Percentiles rank a stretch among this genome's conserved stretches.
Evolutionary conservation across 2,113 vertebrate genomes (phyloP).

Genomic region (Lates calcarifer): DNA sequence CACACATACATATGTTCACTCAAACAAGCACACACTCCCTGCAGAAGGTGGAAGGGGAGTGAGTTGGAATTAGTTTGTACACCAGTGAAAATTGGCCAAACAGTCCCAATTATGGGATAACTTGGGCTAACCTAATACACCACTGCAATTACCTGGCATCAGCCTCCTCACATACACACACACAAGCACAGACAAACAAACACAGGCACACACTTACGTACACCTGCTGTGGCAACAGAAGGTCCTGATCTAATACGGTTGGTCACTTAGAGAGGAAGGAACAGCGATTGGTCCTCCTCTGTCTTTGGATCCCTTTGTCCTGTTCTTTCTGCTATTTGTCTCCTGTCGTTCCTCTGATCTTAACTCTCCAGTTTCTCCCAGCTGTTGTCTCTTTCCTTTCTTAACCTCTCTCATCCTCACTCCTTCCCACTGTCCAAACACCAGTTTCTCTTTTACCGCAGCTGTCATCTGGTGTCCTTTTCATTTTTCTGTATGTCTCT

Average conservation of each 20-base stretch:
- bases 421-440: constrained; percentile 20
- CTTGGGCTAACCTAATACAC: constrained; percentile 84
- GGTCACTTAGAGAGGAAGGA: constrained; percentile 79
- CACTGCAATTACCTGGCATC: constrained; percentile 86
- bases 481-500: background rate
- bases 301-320: constrained; percentile 71
- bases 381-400: constrained; percentile 42
- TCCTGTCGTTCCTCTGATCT: constrained; percentile 63
- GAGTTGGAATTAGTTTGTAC: constrained; percentile 85
- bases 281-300: constrained; percentile 75
- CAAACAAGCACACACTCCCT: constrained; percentile 42
- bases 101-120: constrained; percentile 86
- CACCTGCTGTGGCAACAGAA: constrained; percentile 81
- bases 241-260: constrained; percentile 81
- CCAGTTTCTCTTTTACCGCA: constrained; percentile 21
- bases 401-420: constrained; percentile 26
- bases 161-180: constrained; percentile 49
- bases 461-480: constrained; percentile 22
- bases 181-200: constrained; percentile 53
- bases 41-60: constrained; percentile 64
- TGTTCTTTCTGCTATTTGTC: constrained; percentile 69
- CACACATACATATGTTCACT: constrained; percentile 38
- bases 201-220: constrained; percentile 63
- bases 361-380: constrained; percentile 39
- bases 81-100: constrained; percentile 85